Conservation (phyloP, 2,797 vertebrate genomes). For the Gymnopithys bicolor region DNA sequence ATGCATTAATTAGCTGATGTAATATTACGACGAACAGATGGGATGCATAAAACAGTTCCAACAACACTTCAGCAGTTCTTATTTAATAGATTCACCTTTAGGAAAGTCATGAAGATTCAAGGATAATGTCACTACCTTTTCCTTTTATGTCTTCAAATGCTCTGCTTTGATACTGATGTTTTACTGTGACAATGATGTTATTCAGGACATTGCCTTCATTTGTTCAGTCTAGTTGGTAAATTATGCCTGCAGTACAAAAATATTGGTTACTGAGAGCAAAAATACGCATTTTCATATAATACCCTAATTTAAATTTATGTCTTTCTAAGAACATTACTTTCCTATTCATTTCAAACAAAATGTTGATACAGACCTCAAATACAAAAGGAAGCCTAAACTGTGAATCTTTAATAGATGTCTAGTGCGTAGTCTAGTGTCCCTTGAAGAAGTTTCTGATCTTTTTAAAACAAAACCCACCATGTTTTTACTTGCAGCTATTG, state of each 20-base stretch:
- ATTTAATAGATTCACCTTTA: constrained; percentile 61
- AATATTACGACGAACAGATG: constrained; percentile 54
- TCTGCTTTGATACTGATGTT: background rate
- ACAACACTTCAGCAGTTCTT: constrained; percentile 57
- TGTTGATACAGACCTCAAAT: background rate
- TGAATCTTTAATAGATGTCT: background rate
- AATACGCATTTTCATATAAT: background rate
- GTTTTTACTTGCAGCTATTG: background rate
- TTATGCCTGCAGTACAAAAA: background rate
- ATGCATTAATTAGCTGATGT: constrained; percentile 39
- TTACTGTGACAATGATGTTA: background rate
- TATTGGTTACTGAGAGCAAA: background rate
- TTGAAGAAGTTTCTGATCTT: background rate
- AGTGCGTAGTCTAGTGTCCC: background rate
- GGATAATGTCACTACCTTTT: constrained; percentile 42
- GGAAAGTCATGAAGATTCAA: constrained; percentile 55
- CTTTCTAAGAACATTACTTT: background rate
- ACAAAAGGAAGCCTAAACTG: background rate
- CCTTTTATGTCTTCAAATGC: constrained; percentile 21
- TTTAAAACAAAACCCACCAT: background rate
- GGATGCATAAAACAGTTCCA: constrained; percentile 39
- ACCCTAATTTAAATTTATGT: background rate
- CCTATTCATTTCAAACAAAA: background rate
- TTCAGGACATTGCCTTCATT: background rate
- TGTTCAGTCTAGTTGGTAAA: background rate